Percentiles rank a stretch among this genome's conserved stretches.
phyloP scores from a whole-genome alignment of 2,797 vertebrate genomes.

The Intellagama lesueurii region DNA sequence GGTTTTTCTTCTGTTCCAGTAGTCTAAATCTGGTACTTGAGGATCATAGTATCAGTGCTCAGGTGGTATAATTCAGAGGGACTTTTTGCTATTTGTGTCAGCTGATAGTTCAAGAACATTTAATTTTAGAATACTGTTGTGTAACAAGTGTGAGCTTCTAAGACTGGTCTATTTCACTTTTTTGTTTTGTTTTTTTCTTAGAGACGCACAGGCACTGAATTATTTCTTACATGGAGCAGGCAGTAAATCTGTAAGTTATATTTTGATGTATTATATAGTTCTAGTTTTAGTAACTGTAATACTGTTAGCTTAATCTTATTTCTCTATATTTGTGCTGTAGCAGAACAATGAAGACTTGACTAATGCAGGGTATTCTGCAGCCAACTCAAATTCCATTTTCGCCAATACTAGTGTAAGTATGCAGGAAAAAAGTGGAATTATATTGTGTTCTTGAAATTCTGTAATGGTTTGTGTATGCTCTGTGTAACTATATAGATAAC shows the following conservation, averaged over 20 bases:
- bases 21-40: background rate
- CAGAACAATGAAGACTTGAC: constrained; percentile 94
- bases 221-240: constrained; percentile 97
- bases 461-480: background rate
- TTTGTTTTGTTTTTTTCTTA: constrained; percentile 70
- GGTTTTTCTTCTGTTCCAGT: background rate
- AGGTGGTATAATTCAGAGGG: background rate
- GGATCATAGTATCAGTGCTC: background rate
- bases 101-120: background rate
- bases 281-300: constrained; percentile 28
- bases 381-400: constrained; percentile 92
- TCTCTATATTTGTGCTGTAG: constrained; percentile 64
- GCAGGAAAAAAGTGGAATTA: constrained; percentile 3
- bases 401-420: constrained; percentile 89
- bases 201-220: constrained; percentile 96
- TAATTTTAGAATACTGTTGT: background rate
- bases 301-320: constrained; percentile 55
- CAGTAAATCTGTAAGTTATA: constrained; percentile 93
- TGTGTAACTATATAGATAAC: constrained; percentile 12
- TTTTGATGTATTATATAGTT: constrained; percentile 29
- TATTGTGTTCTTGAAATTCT: constrained; percentile 30
- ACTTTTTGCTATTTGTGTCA: background rate
- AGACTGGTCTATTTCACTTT: constrained; percentile 3
- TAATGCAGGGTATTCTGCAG: constrained; percentile 90
- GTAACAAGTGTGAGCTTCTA: constrained; percentile 6